Conservation (phyloP, 2,888 invertebrate species). For the Neria commutata region DNA sequence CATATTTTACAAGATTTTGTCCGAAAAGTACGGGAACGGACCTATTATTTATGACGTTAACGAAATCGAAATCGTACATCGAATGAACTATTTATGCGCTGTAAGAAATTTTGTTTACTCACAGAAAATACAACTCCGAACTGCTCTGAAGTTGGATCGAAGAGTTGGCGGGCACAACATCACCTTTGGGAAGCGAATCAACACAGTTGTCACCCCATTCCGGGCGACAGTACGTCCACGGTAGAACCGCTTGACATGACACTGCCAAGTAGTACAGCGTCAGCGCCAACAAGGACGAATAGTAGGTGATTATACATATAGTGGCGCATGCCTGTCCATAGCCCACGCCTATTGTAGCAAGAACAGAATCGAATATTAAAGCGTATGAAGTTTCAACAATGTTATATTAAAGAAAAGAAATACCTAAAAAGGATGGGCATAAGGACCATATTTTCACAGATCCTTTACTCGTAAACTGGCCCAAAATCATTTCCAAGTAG, state of each 20-base stretch:
- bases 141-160: conserved; percentile 60
- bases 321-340: conserved; percentile 71
- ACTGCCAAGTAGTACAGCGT: conserved; percentile 75
- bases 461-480: conserved; percentile 83
- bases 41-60: no score
- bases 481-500: conserved; percentile 81
- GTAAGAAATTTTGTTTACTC: conserved; percentile 56
- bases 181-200: conserved; percentile 41
- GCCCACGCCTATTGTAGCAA: conserved; percentile 75
- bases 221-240: conserved; percentile 72
- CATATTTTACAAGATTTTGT: no score
- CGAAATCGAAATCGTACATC: no score
- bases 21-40: no score
- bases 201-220: conserved; percentile 54
- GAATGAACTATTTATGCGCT: no score
- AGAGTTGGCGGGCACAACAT: neutral
- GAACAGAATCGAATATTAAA: conserved; percentile 28
- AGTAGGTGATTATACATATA: conserved; percentile 74
- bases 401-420: conserved; percentile 12
- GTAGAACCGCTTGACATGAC: conserved; percentile 73
- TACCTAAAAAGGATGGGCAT: conserved; percentile 79
- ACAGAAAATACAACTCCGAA: conserved; percentile 68
- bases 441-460: conserved; percentile 73
- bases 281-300: conserved; percentile 75
- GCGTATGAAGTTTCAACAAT: neutral